Evolutionary conservation across 2,888 invertebrate genomes (phyloP), one percentile per base, ranked within the genome.

Genomic region (Ernsta delagoae): DNA sequence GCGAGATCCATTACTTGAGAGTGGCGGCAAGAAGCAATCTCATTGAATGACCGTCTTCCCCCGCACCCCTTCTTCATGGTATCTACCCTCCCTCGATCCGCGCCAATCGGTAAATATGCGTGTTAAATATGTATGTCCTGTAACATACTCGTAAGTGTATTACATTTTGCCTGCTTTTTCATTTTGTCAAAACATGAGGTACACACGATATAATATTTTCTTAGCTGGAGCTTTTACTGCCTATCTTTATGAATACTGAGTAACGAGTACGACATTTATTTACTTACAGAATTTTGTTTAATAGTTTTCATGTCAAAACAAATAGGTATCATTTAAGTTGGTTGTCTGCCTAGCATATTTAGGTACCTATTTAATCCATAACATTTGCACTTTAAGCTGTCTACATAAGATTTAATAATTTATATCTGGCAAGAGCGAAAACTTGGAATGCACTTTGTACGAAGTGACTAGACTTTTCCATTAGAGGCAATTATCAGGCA

Each of bases 21-120:
- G 91, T 89, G 89, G 88, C 85, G 88, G 92, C 93, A 91, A 92
- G 93, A 93, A 93, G 94, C 94, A 94, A 94, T 94, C 94, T 93
- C 93, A 93, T 93, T 92, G 93, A 93, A 94, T 94, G 94, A 94
- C 94, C 94, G 87, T 86, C 89, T 85, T 84, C 86, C 81, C 84
- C 85, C 84, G 75, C 75, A 78, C 78, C 78, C 82, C 73, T 72
- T 77, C 78, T 70, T 75, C 74, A 70, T 77, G 76, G 69, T 71
- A 80, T 79, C 80, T 64, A 77, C 75, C 73, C 79, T 84, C 84
- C 83, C 79, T 75, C 84, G 89, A 90, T 90, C 91, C 91, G 83
- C 86, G 85, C 92, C 92, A 90, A 92, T 93, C 91, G 90, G 92
- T 91, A 92, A 92, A 93, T 92, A 92, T 93, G 92, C 92, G 92